A percentile compares a stretch with the other conserved stretches of the same genome.
Evolutionary conservation across 2,888 invertebrate species (phyloP).

Genomic region (Atethmia centrago): DNA sequence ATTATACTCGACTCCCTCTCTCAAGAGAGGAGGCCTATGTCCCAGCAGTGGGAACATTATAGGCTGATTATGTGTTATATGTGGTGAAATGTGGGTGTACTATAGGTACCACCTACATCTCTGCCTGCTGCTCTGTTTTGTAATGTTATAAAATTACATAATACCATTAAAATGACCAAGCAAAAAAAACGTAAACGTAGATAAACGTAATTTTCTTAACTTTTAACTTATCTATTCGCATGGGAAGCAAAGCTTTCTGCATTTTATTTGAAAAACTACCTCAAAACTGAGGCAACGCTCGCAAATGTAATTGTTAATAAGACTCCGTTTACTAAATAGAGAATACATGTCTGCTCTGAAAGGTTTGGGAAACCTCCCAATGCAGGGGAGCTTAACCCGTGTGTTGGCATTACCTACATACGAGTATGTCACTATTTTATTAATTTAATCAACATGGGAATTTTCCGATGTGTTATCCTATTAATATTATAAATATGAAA

Average conservation of each 20-base stretch:
- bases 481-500: no score
- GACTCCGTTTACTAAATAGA: constrained; percentile 36
- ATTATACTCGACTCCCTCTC: no score
- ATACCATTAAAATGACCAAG: background rate
- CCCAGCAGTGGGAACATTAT: no score
- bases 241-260: constrained; percentile 3
- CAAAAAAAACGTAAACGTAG: background rate
- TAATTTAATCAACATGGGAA: constrained; percentile 11
- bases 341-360: constrained; percentile 47
- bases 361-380: constrained; percentile 27
- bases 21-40: no score
- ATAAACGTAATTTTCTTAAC: background rate
- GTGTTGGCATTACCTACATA: background rate
- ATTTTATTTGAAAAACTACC: constrained; percentile 21
- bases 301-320: constrained; percentile 44
- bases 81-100: no score
- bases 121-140: no score
- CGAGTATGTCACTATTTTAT: background rate
- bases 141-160: no score
- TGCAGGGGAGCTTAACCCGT: background rate
- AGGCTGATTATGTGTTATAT: no score
- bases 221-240: background rate
- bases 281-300: background rate
- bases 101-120: no score
- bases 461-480: background rate